Evolutionary conservation across 2,888 invertebrate species (phyloP).

Genomic region (Cancer borealis): DNA sequence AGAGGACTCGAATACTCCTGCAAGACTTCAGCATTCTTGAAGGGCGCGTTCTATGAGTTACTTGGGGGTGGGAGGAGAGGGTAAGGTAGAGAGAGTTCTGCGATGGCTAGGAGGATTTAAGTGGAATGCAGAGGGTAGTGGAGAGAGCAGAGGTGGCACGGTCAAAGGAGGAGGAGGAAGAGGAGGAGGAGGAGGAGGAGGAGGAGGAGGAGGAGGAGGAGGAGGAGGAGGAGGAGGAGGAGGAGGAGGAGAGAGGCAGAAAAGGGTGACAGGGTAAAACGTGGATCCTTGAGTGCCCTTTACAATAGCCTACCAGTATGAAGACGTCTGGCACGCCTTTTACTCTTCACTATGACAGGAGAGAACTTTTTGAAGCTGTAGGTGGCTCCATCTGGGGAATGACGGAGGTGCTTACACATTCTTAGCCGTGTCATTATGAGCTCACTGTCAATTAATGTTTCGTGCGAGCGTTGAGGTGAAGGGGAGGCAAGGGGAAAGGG

Average conservation of each 20-base stretch:
- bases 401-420: neutral
- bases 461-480: neutral
- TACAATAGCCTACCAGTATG: too few relatives aligned
- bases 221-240: neutral
- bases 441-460: slow-evolving; percentile 9
- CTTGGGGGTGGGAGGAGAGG: neutral
- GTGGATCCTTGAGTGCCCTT: slow-evolving; percentile 8
- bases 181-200: too few relatives aligned
- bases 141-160: neutral
- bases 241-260: neutral
- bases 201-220: neutral
- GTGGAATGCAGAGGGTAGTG: neutral
- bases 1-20: too few relatives aligned
- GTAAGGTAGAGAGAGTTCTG: neutral
- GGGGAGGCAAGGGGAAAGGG: neutral
- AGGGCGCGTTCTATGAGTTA: too few relatives aligned
- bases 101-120: neutral
- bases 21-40: too few relatives aligned
- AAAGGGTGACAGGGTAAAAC: slow-evolving; percentile 10
- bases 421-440: neutral
- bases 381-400: too few relatives aligned
- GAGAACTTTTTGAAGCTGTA: neutral
- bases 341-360: neutral
- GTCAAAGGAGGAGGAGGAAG: too few relatives aligned
- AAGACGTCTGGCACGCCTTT: neutral